Base-by-base conservation (phyloP, 2,888 invertebrate species). In the Chloroclysta siterata region DNA sequence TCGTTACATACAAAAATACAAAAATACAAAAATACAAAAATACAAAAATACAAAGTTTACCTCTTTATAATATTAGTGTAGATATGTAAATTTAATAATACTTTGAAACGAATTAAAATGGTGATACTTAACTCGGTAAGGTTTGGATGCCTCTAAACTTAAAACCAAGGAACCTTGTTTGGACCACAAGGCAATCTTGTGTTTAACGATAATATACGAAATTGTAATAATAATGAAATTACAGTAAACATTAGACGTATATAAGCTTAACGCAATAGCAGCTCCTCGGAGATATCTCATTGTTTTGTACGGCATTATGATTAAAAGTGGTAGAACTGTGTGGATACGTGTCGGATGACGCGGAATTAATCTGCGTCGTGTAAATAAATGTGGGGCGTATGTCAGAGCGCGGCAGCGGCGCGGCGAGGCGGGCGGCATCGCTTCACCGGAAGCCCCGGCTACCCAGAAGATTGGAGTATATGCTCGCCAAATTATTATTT, bases 341-440 rank as follows among this genome's bases (percentile, higher is more conserved):
- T 84, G 78, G 83, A 84, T 87, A 84, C 83, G 84, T 85, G 82
- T 81, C 80, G 82, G 84, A 87, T 87, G 86, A 85, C 83, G 81
- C 75, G 72, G 82, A 82, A 90, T 90, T 89, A 90, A 90, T 90
- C 88, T 83, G 80, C 72, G 89, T 89, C 89, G 82, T 78, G 83
- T 84, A 85, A 89, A 90, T 88, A 89, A 89, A 91, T 89, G 89
- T 80, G 78, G 77, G 80, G 79, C 79, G 85, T 89, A 85, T 84
- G 84, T 86, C 82, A 83, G 74, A 68, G 71, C 72, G 77, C 51
- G 58, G 51, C 59, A 58, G 73, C 79, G 78, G 63, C 75, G 36
- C 11, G 46, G 73, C 79, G 78, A 72, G 79, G 71, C 74, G 78
- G 70, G 73, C 66, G 70, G 68, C 73, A 67, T 63, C 66, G 70